Evolutionary conservation across 2,113 vertebrate genomes (phyloP), one percentile per base, ranked within the genome.

Genomic region (Parotia lawesii): DNA sequence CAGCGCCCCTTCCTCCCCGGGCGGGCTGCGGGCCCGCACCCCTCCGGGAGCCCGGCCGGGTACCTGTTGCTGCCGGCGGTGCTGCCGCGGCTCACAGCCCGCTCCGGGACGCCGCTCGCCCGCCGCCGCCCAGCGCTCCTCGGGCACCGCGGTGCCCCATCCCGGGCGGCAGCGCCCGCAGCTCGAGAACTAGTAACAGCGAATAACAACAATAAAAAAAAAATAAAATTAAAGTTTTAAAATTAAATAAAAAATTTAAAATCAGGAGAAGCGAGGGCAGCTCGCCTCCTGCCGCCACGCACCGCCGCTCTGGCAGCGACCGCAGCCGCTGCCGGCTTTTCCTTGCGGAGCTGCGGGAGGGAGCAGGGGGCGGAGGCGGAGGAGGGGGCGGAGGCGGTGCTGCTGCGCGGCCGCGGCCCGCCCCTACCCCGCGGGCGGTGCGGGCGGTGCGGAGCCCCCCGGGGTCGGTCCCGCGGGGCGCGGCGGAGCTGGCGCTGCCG

Each of bases 11-110:
- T 45, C 54, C 70, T 75, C 37, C 21, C 60, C 85, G 10, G 19
- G 25, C 19, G 21, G 35, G 58, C 24, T 38, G 13, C 18, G 21
- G 20, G 5, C 14, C 50, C 56, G 42, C 48, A 4, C 8, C 81
- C 69, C 22, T 15, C 11, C 5, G 47, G 37, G 45, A 31, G n/a
- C 51, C 53, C 82, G 23, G 6, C 37, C 67, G 20, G 64, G 85
- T 96, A 93, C 93, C 95, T 96, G 93, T 58, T 29, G 90, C 75
- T 82, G 92, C 86, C 77, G 70, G 65, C 67, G 87, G n/a, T 16
- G 61, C 77, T 4, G 70, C 62, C 47, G 75, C 22, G 20, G 42
- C 90, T 96, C 84, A 87, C 61, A 33, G 86, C 90, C 95, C 96
- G 95, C 83, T 77, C 92, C 76, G 60, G 74, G 44, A 67, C 61